phyloP scores from a whole-genome alignment of 1,140 invertebrate species.

The Tachypleus tridentatus region DNA sequence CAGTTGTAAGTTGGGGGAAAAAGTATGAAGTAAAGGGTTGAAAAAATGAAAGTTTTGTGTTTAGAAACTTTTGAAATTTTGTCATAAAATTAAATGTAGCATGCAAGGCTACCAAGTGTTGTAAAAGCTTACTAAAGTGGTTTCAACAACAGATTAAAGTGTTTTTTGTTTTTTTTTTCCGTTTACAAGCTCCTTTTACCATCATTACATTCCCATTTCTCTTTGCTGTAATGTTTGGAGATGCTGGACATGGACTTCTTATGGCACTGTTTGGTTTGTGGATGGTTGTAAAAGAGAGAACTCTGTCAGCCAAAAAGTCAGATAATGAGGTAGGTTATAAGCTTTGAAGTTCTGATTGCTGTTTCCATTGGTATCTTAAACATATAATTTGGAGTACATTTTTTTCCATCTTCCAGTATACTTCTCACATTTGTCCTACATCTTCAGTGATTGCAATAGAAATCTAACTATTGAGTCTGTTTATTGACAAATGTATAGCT shows the following conservation, averaged over 20 bases:
- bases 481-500: no score
- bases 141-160: no score
- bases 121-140: no score
- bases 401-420: not conserved
- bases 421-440: not conserved
- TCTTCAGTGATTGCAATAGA: not conserved
- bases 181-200: conserved; percentile 61
- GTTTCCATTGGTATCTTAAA: conserved; percentile 1
- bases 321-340: conserved; percentile 32
- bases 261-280: conserved; percentile 48
- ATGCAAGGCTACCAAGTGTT: no score
- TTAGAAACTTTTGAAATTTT: no score
- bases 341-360: not conserved
- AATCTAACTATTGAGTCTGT: not conserved
- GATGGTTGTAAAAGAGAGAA: conserved; percentile 43
- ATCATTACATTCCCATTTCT: conserved; percentile 97
- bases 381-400: not conserved
- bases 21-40: no score
- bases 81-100: no score
- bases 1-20: no score
- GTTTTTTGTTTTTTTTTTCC: conserved; percentile 30
- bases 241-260: conserved; percentile 74
- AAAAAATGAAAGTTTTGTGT: no score
- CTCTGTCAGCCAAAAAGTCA: conserved; percentile 30
- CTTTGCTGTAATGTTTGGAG: conserved; percentile 97